Base-by-base conservation (phyloP, 1,140 invertebrate genomes). In the Leptopilina boulardi region DNA sequence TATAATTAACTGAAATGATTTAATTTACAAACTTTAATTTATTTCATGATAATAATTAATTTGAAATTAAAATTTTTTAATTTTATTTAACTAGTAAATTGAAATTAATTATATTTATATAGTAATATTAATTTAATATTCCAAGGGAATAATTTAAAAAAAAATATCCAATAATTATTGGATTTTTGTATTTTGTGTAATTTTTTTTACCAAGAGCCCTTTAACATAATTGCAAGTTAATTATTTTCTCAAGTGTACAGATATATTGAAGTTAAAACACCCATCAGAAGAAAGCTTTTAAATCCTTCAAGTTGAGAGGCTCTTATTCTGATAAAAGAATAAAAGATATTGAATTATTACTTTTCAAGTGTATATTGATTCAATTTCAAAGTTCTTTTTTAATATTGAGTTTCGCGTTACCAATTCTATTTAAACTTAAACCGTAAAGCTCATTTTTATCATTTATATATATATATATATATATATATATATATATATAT, bases 261-360 rank as follows among this genome's bases (percentile, higher is more conserved):
- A 21, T n/a, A n/a, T 47, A n/a, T n/a, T n/a, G 41, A 47, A 47
- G 44, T n/a, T 47, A 23, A 56, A 56, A 23, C 6, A 21, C n/a
- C n/a, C 18, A 56, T 59, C 10, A 23, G 21, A 59, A 23, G 19
- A 59, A 51, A 51, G 19, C 54, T 59, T 23, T 59, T 23, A 23
- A 9, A 13, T 23, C 19, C 19, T 59, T 59, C 18, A 59, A 59
- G 19, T 59, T 1, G 6, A 59, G 21, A 23, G 21, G 19, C 54
- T 59, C 54, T 59, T 23, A 3, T 4, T n/a, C 3, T 6, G 56
- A 59, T 23, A 66, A 66, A 66, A 30, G 23, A 66, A n/a, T 66
- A n/a, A 66, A 30, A 66, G 23, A 30, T 38, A 38, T 66, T 30
- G 11, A 66, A 30, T 66, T 66, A 30, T 59, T 66, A 34, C 34